These are phyloP conservation scores for Loripinus fragilis DNA, from an alignment of 2,888 invertebrate species.

Conservation along the genomic window DNA sequence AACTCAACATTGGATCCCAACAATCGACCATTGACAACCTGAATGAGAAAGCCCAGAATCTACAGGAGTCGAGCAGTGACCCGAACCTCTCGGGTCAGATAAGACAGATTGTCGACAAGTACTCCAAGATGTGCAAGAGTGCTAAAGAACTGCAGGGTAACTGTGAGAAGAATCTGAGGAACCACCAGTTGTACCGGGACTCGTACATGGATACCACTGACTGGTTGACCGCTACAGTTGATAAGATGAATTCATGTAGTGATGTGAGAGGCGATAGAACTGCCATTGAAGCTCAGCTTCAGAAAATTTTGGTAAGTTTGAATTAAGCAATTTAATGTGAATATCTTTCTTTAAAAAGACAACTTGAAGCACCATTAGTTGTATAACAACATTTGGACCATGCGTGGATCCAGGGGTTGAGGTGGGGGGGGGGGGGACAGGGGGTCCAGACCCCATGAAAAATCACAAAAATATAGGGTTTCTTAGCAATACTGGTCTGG, in stretches of 20 bases:
- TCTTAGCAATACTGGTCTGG: too few relatives aligned
- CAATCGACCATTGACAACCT: conserved; percentile 89
- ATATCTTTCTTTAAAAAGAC: too few relatives aligned
- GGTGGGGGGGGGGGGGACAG: too few relatives aligned
- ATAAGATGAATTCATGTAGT: conserved; percentile 84
- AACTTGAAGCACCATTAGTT: too few relatives aligned
- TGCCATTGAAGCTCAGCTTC: conserved; percentile 75
- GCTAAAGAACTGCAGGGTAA: conserved; percentile 85
- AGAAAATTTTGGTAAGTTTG: conserved; percentile 73
- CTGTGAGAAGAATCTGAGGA: conserved; percentile 90
- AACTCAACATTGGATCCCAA: conserved; percentile 77
- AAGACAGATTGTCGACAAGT: conserved; percentile 92
- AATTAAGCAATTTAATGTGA: neutral
- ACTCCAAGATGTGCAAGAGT: conserved; percentile 90
- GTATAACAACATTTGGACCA: too few relatives aligned
- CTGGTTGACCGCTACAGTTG: conserved; percentile 91
- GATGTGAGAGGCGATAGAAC: conserved; percentile 78
- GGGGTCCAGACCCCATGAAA: too few relatives aligned
- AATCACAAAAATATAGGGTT: too few relatives aligned
- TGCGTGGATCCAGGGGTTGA: too few relatives aligned
- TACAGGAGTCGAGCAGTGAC: conserved; percentile 88
- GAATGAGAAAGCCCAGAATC: conserved; percentile 92
- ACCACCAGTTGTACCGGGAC: conserved; percentile 94
- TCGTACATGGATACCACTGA: conserved; percentile 92
- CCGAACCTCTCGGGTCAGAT: conserved; percentile 88